Evolutionary conservation across 2,113 vertebrate genomes (phyloP).

Genomic region (Nestor notabilis): DNA sequence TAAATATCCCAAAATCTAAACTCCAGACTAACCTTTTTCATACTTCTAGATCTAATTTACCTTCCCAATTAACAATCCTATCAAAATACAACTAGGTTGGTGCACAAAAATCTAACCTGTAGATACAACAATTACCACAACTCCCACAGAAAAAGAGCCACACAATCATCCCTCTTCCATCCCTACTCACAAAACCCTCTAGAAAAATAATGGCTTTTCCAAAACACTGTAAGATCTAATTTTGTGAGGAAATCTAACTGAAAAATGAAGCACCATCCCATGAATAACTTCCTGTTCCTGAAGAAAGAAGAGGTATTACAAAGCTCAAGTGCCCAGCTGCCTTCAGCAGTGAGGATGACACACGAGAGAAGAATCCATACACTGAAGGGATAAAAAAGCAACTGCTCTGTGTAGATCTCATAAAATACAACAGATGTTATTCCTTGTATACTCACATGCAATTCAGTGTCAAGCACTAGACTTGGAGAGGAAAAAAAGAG

Average conservation of each 20-base stretch:
- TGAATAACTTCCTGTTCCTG: slow-evolving; percentile 6
- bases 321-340: slow-evolving; percentile 22
- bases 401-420: not conserved
- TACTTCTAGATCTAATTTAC: not conserved
- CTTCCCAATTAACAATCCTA: not conserved
- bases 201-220: not conserved
- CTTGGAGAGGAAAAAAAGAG: not conserved
- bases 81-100: not conserved
- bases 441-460: not conserved
- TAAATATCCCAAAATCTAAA: not conserved
- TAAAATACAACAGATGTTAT: slow-evolving; percentile 32
- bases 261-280: slow-evolving; percentile 11
- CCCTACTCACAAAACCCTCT: not conserved
- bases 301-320: not conserved
- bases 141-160: not conserved
- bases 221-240: not conserved
- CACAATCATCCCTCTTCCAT: not conserved
- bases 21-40: not conserved
- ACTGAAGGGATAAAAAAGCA: slow-evolving; percentile 5
- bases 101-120: not conserved
- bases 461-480: not conserved
- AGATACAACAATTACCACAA: not conserved
- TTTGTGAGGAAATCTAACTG: not conserved
- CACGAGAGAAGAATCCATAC: slow-evolving; percentile 19
- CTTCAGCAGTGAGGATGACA: slow-evolving; percentile 20